Evolutionary conservation across 2,797 vertebrate genomes (phyloP).

Genomic region (Hemitrygon akajei): DNA sequence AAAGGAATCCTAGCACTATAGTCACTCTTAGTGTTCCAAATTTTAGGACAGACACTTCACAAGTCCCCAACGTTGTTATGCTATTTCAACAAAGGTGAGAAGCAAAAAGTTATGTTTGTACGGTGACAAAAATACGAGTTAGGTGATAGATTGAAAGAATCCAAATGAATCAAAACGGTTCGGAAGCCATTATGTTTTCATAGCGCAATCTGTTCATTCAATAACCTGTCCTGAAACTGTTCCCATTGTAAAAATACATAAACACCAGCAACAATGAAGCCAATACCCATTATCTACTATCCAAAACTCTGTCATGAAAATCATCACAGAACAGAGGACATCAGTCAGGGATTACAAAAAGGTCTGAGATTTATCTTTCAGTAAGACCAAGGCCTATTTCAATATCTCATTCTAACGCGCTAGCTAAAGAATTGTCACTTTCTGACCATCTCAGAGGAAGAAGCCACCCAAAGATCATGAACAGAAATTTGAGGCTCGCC

Average conservation of each 20-base stretch:
- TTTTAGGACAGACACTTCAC: not conserved
- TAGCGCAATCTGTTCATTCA: not conserved
- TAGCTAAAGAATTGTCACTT: not conserved
- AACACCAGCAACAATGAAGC: not conserved
- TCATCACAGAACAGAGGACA: not conserved
- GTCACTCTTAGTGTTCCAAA: not conserved
- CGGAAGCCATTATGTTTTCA: not conserved
- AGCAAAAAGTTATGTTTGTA: not conserved
- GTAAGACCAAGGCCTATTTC: not conserved
- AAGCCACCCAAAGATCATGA: no score
- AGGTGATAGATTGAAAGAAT: not conserved
- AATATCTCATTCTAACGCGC: not conserved
- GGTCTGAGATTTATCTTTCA: not conserved
- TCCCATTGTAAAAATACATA: not conserved
- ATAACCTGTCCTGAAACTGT: not conserved
- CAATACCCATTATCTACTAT: not conserved
- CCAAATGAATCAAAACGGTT: not conserved
- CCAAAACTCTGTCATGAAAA: not conserved
- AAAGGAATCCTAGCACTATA: not conserved
- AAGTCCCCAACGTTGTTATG: not conserved
- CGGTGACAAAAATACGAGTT: no score
- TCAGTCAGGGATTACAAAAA: no score
- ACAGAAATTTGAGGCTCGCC: not conserved
- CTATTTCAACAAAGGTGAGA: no score
- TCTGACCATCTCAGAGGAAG: not conserved